These are phyloP conservation scores for Odobenus rosmarus DNA, from an alignment of 2,113 vertebrate species.

Conservation along the genomic window DNA sequence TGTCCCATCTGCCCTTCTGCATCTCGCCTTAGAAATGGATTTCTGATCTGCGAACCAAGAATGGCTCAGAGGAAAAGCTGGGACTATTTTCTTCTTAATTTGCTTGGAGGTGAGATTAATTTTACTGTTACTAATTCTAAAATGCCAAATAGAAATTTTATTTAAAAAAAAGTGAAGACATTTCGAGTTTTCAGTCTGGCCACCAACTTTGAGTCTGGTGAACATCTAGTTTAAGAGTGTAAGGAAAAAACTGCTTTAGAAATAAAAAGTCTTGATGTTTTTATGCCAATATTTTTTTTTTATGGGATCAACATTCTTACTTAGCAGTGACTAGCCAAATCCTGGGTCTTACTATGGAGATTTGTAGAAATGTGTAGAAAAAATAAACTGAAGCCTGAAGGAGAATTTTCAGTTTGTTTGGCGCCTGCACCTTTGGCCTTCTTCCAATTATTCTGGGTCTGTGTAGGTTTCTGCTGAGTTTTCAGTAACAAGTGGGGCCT, in stretches of 20 bases:
- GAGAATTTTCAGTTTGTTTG: neutral
- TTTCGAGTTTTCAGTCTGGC: slow-evolving; percentile 3
- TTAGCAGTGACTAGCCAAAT: neutral
- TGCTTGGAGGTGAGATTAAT: neutral
- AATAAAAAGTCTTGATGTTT: slow-evolving; percentile 29
- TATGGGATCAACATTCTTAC: neutral
- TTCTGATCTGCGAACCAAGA: neutral
- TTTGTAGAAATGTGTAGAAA: neutral
- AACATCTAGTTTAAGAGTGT: neutral
- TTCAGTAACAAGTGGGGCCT: neutral
- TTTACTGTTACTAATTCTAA: neutral
- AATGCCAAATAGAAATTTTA: neutral
- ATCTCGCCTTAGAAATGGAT: neutral
- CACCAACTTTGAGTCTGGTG: neutral
- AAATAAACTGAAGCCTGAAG: neutral
- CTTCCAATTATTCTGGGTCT: neutral
- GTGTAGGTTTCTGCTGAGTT: neutral
- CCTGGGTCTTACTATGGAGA: neutral
- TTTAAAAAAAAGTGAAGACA: neutral
- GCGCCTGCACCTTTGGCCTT: neutral
- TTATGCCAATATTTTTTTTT: neutral
- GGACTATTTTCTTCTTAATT: slow-evolving; percentile 1
- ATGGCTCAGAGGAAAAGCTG: neutral
- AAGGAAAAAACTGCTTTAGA: neutral
- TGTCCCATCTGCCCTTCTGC: neutral